Base-by-base conservation (phyloP, 1,140 invertebrate species). In the Euglossa dilemma region DNA sequence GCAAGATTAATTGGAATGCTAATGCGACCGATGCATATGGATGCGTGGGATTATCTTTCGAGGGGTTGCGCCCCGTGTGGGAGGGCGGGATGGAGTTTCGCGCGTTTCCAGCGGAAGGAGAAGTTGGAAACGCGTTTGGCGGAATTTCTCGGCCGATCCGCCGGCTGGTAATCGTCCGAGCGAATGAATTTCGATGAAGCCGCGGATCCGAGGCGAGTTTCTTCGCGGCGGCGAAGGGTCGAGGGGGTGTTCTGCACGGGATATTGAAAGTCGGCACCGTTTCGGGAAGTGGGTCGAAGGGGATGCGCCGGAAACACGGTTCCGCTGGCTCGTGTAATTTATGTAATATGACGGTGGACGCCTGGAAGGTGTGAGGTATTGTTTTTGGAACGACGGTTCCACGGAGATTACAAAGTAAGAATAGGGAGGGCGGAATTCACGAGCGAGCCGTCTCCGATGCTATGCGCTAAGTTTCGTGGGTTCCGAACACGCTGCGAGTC, bases 1-100 rank as follows among this genome's bases (percentile, higher is more conserved):
- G 36, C n/a, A 73, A 80, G 64, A 84, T 81, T 83, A 88, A 87
- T 85, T 74, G 70, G 61, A 54, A 76, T 74, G 70, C 64, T 79
- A 82, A 87, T 87, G 61, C n/a, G n/a, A 12, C 28, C 80, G 64
- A 78, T 78, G 80, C 80, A 83, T 83, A 80, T 84, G 76, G 82
- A 84, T 84, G 67, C 76, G 72, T 50, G 76, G 76, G 59, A 56
- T 72, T 71, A 70, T 75, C 78, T 73, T 45, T 52, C 28, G 23
- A 11, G 11, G 20, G 6, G 20, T 36, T 23, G 63, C 3, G 16
- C 20, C 2, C 18, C 79, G 69, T n/a, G n/a, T n/a, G n/a, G n/a
- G n/a, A n/a, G n/a, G n/a, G n/a, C 47, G 64, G 28, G 47, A 28
- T 23, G 52, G 36, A 25, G 25, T 64, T 50, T 54, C 61, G 47